phyloP scores from a whole-genome alignment of 1,140 invertebrate species.

The Anoplolepis gracilipes region DNA sequence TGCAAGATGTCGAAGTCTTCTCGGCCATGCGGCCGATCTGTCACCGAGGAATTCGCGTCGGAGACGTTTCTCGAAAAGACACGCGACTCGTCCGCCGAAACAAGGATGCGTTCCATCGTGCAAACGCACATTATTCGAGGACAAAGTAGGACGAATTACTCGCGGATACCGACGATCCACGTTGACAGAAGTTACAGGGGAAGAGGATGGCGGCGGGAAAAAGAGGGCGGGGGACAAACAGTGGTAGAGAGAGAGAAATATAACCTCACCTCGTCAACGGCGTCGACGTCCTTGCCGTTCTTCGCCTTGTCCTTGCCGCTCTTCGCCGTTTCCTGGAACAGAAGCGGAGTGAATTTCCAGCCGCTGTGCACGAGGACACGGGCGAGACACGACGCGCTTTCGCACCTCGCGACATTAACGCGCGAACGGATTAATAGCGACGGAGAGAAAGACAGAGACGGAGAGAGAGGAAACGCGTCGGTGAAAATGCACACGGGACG shows the following conservation, averaged over 20 bases:
- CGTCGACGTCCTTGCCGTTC: conserved; percentile 85
- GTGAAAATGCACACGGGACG: conserved; percentile 17
- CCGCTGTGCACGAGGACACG: conserved; percentile 31
- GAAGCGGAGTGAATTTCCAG: conserved; percentile 59
- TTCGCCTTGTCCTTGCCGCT: conserved; percentile 83
- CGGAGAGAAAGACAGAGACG: background rate
- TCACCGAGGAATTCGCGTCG: background rate
- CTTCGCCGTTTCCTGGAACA: conserved; percentile 85
- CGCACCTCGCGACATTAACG: conserved; percentile 42
- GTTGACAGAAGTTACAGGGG: conserved; percentile 42
- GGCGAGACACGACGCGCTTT: conserved; percentile 17
- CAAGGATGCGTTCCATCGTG: background rate
- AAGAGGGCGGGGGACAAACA: background rate
- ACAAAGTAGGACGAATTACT: background rate
- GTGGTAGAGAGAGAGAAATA: conserved; percentile 63
- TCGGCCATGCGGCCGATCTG: conserved; percentile 40
- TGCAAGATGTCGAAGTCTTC: conserved; percentile 20
- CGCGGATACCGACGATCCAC: background rate
- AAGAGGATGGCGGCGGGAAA: background rate
- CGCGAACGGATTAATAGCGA: background rate
- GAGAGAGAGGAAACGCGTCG: background rate
- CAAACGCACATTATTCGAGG: too few relatives aligned
- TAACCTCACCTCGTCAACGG: conserved; percentile 86
- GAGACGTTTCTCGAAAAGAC: background rate
- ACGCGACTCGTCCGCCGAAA: background rate